Evolutionary conservation across 2,797 vertebrate genomes (phyloP), one percentile per base, ranked within the genome.

Genomic region (Karalla daura): DNA sequence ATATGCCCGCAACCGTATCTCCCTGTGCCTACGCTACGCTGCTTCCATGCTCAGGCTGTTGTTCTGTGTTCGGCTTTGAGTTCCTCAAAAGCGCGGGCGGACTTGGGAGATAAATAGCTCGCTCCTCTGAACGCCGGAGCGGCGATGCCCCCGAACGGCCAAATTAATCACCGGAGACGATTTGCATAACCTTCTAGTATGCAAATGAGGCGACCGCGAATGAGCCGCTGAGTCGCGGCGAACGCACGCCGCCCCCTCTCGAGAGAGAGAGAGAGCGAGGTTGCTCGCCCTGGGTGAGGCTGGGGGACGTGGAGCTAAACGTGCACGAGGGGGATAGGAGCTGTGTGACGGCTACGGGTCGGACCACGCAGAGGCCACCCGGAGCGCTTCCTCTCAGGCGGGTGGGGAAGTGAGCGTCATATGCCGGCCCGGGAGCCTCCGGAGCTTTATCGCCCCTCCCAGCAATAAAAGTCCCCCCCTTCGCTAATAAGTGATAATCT

Each of bases 161-260:
- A 40, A 64, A 78, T 75, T 53, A 70, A 83, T 76, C 70, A 76
- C 43, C 6, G 6, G 0, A 7, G 50, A 50, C 41, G 45, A 79
- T 84, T 82, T 78, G 63, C 79, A 84, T 81, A 76, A 78, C 70
- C 52, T 75, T 78, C 44, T 64, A 68, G 37, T 61, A 55, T 83
- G 77, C 62, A 85, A 81, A 84, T 80, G 40, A 56, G 66, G 21
- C 3, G 59, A 63, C 40, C 70, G 68, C 46, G 56, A 64, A 74
- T 78, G 65, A 82, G 80, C 78, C 17, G 53, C 59, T 60, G 76
- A 63, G 32, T 66, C 47, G 32, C 71, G n/a, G n/a, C n/a, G n/a
- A n/a, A n/a, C n/a, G n/a, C n/a, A n/a, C n/a, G n/a, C n/a, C n/a
- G 54, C 71, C 72, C 74, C 54, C 49, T 28, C 74, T 58, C 43